Base-by-base conservation (phyloP, 2,797 vertebrate genomes). In the Xiphophorus birchmanni region DNA sequence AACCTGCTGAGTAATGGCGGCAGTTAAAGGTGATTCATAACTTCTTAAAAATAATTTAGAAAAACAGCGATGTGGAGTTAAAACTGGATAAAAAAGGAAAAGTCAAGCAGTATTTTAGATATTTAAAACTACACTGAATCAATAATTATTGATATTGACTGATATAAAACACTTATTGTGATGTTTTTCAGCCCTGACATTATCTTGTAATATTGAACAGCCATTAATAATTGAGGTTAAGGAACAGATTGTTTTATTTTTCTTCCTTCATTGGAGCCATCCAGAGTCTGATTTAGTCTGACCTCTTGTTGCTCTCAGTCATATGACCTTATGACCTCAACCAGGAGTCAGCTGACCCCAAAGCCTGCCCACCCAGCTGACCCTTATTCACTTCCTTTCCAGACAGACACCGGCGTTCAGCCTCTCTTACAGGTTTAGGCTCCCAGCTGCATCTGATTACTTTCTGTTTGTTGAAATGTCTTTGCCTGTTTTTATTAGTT, bases 391-490 rank as follows among this genome's bases (percentile, higher is more conserved):
- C 6, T 60, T 74, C 7, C 74, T 74, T 69, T 47, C 67, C 40
- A 84, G 76, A 80, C 80, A 23, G 37, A 86, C 76, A 44, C 44
- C 79, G 8, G 23, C 45, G 77, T 74, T 42, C 78, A 63, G 73
- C 42, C 65, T 73, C 50, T 71, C 32, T 32, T 40, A 50, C 78
- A 77, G 81, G 75, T 79, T 79, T 71, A 76, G 50, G 82, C 75
- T 77, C 73, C 6, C 82, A 75, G 79, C 86, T 87, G 88, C 79
- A 73, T 48, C 56, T 44, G 69, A 88, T 92, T 89, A 86, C 75
- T 79, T 74, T 79, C 76, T 84, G 65, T 69, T 42, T 42, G 37
- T 5, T 42, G 37, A 69, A 37, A 65, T 18, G 60, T 37, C 26
- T 23, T 74, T 26, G 35, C 37, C 18, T 52, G 73, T 29, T 32